Evolutionary conservation across 2,888 invertebrate genomes (phyloP).

Genomic region (Drosophila tanythrix): DNA sequence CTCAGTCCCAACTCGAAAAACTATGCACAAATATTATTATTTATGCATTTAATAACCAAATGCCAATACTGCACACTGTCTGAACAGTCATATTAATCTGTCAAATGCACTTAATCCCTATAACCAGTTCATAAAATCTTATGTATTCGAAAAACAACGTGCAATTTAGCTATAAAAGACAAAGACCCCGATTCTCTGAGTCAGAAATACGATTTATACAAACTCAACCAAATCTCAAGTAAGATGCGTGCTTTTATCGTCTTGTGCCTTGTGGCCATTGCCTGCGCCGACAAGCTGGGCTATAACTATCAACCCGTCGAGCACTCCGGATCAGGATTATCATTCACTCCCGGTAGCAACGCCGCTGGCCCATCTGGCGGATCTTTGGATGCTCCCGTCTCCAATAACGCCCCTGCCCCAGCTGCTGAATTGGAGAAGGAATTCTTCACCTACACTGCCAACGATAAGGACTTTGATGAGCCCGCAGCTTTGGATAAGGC

Average conservation of each 20-base stretch:
- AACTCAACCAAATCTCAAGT: slow-evolving; percentile 22
- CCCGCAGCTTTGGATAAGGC: slow-evolving; percentile 60
- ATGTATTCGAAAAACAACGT: slow-evolving; percentile 22
- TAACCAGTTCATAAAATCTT: slow-evolving; percentile 16
- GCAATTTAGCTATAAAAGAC: slow-evolving; percentile 59
- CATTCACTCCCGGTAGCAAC: slow-evolving; percentile 57
- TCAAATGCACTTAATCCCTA: slow-evolving; percentile 27
- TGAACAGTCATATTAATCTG: slow-evolving; percentile 12
- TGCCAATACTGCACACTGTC: slow-evolving; percentile 39
- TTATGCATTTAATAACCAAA: slow-evolving; percentile 60
- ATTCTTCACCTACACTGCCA: slow-evolving; percentile 78
- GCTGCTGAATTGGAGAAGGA: slow-evolving; percentile 74
- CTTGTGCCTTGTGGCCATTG: slow-evolving; percentile 58
- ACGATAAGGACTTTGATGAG: slow-evolving; percentile 76
- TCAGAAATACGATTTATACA: slow-evolving; percentile 56
- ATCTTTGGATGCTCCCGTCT: slow-evolving; percentile 28
- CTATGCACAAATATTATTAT: slow-evolving; percentile 57
- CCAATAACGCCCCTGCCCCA: slow-evolving; percentile 40
- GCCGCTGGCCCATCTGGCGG: slow-evolving; percentile 5
- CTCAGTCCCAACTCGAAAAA: slow-evolving; percentile 10
- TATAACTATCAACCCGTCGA: slow-evolving; percentile 69
- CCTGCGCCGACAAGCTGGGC: slow-evolving; percentile 62
- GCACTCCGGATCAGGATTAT: slow-evolving; percentile 58
- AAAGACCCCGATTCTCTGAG: slow-evolving; percentile 8
- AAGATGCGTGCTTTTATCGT: slow-evolving; percentile 71